phyloP scores from a whole-genome alignment of 2,888 invertebrate species.

The Ormyrus rosae region DNA sequence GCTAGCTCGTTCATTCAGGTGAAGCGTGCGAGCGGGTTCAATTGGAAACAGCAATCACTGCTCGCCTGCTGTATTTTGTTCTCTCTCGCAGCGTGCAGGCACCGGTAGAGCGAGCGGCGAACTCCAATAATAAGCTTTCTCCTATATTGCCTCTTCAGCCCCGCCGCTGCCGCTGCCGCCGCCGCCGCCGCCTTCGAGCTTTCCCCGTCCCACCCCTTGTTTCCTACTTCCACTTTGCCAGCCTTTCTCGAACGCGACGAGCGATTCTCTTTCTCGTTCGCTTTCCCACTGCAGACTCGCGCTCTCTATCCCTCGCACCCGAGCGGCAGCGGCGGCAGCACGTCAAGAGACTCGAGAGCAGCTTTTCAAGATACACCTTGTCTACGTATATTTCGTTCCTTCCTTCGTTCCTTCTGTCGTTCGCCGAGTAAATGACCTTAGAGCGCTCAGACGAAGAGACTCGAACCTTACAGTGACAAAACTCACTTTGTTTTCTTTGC shows the following conservation, averaged over 20 bases:
- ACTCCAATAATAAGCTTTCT: slow-evolving; percentile 76
- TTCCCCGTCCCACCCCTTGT: slow-evolving; percentile 43
- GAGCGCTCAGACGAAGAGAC: background rate
- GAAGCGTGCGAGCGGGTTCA: slow-evolving; percentile 73
- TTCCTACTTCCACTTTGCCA: slow-evolving; percentile 43
- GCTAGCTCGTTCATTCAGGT: slow-evolving; percentile 76
- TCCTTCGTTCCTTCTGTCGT: slow-evolving; percentile 45
- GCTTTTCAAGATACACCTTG: slow-evolving; percentile 60
- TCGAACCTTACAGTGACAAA: background rate
- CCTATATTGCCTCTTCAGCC: slow-evolving; percentile 75
- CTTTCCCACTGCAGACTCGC: slow-evolving; percentile 9
- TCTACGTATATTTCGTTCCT: slow-evolving; percentile 36
- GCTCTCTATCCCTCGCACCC: slow-evolving; percentile 2
- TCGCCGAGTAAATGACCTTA: slow-evolving; percentile 10
- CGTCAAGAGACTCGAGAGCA: slow-evolving; percentile 27
- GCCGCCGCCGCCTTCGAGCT: slow-evolving; percentile 58
- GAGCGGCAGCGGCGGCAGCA: background rate
- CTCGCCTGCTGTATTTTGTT: slow-evolving; percentile 74
- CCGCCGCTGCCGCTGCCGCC: slow-evolving; percentile 59
- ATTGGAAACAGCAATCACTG: slow-evolving; percentile 76
- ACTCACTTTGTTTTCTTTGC: background rate
- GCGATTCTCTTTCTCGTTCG: slow-evolving; percentile 29
- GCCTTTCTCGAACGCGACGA: slow-evolving; percentile 45
- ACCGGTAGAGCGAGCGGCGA: slow-evolving; percentile 63
- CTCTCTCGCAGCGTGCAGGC: slow-evolving; percentile 62